Evolutionary conservation across 2,797 vertebrate species (phyloP).

Genomic region (Manis crassicaudata): DNA sequence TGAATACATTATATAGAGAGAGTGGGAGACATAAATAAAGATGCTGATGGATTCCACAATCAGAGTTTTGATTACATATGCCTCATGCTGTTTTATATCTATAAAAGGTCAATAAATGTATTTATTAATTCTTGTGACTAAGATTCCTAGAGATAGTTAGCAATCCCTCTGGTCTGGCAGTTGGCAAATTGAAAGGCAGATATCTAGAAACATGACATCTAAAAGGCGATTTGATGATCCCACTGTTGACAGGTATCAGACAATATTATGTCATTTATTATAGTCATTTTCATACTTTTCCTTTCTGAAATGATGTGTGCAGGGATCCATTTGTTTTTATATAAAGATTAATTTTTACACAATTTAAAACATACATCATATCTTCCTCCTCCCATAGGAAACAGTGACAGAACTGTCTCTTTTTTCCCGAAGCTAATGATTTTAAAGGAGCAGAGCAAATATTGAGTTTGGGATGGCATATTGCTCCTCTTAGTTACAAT

Average conservation of each 20-base stretch:
- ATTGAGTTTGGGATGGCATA: background rate
- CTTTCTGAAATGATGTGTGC: slow-evolving; percentile 25
- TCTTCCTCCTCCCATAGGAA: slow-evolving; percentile 29
- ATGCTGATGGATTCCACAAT: slow-evolving; percentile 19
- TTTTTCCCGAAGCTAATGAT: background rate
- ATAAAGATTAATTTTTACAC: slow-evolving; percentile 36
- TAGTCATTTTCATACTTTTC: slow-evolving; percentile 45
- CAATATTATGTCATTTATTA: background rate
- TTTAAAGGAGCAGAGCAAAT: slow-evolving; percentile 13
- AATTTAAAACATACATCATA: background rate
- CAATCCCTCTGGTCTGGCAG: background rate
- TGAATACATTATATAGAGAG: background rate
- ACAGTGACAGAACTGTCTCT: background rate
- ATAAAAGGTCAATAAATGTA: slow-evolving; percentile 1
- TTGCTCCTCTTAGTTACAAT: background rate
- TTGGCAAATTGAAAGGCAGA: background rate
- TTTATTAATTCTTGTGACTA: slow-evolving; percentile 25
- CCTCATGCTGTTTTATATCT: background rate
- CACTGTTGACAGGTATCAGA: background rate
- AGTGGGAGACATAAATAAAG: background rate
- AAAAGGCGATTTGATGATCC: background rate
- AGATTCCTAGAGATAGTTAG: slow-evolving; percentile 18
- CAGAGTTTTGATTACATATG: slow-evolving; percentile 1
- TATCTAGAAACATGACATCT: background rate
- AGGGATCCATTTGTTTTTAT: slow-evolving; percentile 35